A percentile compares a stretch with the other conserved stretches of the same genome.
Conservation (phyloP, 2,888 invertebrate genomes). For the Eurois occulta region DNA sequence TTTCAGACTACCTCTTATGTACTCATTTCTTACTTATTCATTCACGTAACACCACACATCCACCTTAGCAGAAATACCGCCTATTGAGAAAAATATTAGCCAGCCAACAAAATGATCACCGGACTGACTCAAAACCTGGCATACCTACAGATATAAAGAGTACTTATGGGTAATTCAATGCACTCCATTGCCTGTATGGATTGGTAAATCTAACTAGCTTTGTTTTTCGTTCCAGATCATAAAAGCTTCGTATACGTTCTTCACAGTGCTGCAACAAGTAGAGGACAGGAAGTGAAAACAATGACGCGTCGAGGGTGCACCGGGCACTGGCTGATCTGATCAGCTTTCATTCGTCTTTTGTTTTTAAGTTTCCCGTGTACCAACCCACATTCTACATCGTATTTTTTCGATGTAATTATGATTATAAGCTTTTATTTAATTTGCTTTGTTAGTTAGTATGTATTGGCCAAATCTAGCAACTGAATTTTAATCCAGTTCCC, state of each 20-base stretch:
- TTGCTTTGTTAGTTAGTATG: too few species aligned
- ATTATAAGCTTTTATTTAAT: too few species aligned
- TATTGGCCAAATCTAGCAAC: too few species aligned
- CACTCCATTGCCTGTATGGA: too few species aligned
- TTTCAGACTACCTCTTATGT: too few species aligned
- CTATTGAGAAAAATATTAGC: too few species aligned
- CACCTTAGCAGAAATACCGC: too few species aligned
- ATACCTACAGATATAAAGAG: not conserved
- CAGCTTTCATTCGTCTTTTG: not conserved
- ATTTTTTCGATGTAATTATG: not conserved
- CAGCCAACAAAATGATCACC: not conserved
- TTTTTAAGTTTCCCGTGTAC: not conserved
- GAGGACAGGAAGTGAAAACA: constrained; percentile 63
- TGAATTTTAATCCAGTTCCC: too few species aligned
- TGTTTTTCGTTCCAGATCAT: constrained; percentile 83
- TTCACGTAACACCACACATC: too few species aligned
- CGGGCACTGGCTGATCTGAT: not conserved
- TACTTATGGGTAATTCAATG: not conserved
- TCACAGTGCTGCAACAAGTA: constrained; percentile 83
- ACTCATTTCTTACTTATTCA: too few species aligned
- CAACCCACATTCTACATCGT: too few species aligned
- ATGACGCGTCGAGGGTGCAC: not conserved
- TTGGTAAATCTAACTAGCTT: not conserved
- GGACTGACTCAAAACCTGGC: not conserved
- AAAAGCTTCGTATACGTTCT: constrained; percentile 88